These are phyloP conservation scores for Erebia aethiops DNA, from an alignment of 2,888 invertebrate species.

Conservation along the genomic window DNA sequence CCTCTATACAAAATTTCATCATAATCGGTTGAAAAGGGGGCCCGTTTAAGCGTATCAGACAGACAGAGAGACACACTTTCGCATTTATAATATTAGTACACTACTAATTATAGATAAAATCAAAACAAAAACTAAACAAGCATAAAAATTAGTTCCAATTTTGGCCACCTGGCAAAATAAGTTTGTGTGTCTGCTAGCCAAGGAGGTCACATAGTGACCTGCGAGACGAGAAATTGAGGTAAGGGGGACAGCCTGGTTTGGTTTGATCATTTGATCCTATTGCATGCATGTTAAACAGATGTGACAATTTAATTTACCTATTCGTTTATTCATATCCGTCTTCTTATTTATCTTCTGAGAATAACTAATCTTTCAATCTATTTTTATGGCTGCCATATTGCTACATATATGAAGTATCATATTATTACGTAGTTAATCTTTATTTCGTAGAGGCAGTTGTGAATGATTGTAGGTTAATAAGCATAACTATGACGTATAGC, in stretches of 20 bases:
- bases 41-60: too few species aligned
- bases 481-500: too few species aligned
- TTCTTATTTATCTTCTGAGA: neutral
- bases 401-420: neutral
- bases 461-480: too few species aligned
- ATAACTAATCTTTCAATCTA: neutral
- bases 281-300: slow-evolving; percentile 2
- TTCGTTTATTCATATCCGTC: neutral
- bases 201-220: neutral
- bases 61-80: too few species aligned
- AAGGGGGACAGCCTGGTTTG: neutral
- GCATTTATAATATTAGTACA: too few species aligned
- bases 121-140: too few species aligned
- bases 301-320: neutral
- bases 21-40: too few species aligned
- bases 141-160: too few species aligned
- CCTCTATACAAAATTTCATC: too few species aligned
- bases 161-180: too few species aligned
- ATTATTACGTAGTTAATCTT: neutral
- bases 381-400: neutral
- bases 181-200: neutral
- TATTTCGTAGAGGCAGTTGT: neutral
- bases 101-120: too few species aligned
- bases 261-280: neutral
- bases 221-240: slow-evolving; percentile 5